Evolutionary conservation across 2,113 vertebrate species (phyloP), one percentile per base, ranked within the genome.

Genomic region (Sialia sialis): DNA sequence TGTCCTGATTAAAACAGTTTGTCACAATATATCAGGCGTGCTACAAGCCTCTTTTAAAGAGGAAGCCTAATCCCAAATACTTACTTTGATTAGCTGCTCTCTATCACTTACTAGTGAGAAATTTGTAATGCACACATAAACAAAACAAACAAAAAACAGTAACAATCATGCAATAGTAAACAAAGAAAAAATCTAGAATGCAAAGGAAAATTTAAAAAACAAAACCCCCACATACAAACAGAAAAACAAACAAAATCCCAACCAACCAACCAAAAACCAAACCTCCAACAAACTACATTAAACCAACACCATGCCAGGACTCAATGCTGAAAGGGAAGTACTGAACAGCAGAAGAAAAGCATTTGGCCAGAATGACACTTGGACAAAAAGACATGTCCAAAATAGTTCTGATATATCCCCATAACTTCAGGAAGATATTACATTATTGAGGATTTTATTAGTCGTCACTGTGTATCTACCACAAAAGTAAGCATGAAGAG

Each of bases 21-120:
- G 25, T 54, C 79, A 70, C 73, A 83, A 56, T 1, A 52, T 32
- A 49, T 39, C 20, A 68, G n/a, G 17, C 0, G 0, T 34, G 22
- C 51, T 39, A 36, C 15, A 64, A 70, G 11, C 11, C 34, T 85
- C 52, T 96, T 91, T 80, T 64, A 96, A 89, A 95, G 89, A 87
- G 23, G 54, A 59, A 87, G 85, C 30, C 64, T 67, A 48, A 83
- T 23, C 29, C 62, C 13, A 74, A 95, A 89, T 18, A 85, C 52
- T 92, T 86, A 82, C 69, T 96, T 59, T 91, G 15, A 88, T 67
- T 96, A 95, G 94, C 82, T 95, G 76, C 64, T 94, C 66, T 80
- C 79, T 2, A 44, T 18, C 78, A 81, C 77, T 96, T 41, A 77
- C 51, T 89, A 70, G 84, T 62, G 81, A 92, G n/a, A 63, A 70